A percentile compares a stretch with the other conserved stretches of the same genome.
These are phyloP conservation scores for Urocyon cinereoargenteus DNA, from an alignment of 2,797 vertebrate species.

Conservation along the genomic window DNA sequence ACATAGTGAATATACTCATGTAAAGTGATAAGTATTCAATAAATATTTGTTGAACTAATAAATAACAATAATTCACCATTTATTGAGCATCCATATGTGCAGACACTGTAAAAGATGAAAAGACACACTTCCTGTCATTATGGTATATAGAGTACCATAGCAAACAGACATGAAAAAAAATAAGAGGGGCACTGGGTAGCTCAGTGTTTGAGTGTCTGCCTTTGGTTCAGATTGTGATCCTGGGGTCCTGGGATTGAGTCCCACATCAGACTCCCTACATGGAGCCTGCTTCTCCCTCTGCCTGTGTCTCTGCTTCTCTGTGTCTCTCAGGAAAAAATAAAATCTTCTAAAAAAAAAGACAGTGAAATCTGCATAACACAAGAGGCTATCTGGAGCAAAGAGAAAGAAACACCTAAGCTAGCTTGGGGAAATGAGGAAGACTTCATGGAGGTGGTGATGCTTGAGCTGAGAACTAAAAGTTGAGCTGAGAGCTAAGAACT, in stretches of 20 bases:
- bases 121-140: not conserved
- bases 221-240: too few species aligned
- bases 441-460: not conserved
- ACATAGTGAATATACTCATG: not conserved
- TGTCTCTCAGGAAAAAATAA: too few species aligned
- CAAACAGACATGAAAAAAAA: not conserved
- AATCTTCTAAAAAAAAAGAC: not conserved
- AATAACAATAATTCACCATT: not conserved
- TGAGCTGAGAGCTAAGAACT: constrained; percentile 4
- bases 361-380: not conserved
- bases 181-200: too few species aligned
- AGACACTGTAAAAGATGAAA: constrained; percentile 41
- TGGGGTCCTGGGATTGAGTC: too few species aligned
- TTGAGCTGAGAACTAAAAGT: constrained; percentile 46
- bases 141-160: not conserved
- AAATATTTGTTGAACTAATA: constrained; percentile 46
- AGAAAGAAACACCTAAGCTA: not conserved
- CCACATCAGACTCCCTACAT: too few species aligned
- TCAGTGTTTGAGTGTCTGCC: too few species aligned
- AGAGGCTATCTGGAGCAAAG: not conserved
- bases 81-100: not conserved
- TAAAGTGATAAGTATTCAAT: not conserved
- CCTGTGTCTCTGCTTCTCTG: too few species aligned
- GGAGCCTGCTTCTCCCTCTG: too few species aligned
- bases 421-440: not conserved